These are phyloP conservation scores for Diorhabda carinulata DNA, from an alignment of 1,140 invertebrate genomes.

Conservation along the genomic window DNA sequence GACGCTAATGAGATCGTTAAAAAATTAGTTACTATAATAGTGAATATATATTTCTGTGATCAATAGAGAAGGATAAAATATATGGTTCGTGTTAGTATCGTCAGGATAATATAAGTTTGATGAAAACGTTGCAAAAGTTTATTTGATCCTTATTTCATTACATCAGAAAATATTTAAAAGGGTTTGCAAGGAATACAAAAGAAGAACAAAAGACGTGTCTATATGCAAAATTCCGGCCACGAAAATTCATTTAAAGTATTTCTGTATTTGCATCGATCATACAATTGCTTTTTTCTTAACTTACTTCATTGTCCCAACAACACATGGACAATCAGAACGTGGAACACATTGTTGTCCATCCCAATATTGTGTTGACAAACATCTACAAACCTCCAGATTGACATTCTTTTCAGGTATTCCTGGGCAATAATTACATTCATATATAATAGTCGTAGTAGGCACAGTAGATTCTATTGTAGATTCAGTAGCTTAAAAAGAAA, in stretches of 20 bases:
- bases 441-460: slow-evolving; percentile 22
- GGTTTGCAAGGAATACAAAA: too few species aligned
- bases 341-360: slow-evolving; percentile 69
- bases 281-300: slow-evolving; percentile 26
- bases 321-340: slow-evolving; percentile 69
- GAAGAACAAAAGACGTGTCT: too few species aligned
- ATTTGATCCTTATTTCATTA: too few species aligned
- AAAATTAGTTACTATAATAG: too few species aligned
- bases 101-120: too few species aligned
- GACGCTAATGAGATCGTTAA: too few species aligned
- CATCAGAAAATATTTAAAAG: too few species aligned
- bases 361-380: slow-evolving; percentile 53
- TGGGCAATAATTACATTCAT: slow-evolving; percentile 42
- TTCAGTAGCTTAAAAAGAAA: not conserved
- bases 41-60: too few species aligned
- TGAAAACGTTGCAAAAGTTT: too few species aligned
- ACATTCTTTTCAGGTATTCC: slow-evolving; percentile 42
- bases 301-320: slow-evolving; percentile 63
- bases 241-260: not conserved
- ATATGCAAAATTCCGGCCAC: too few species aligned
- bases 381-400: slow-evolving; percentile 47
- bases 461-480: not conserved
- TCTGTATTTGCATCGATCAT: not conserved
- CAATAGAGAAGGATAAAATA: too few species aligned
- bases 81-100: too few species aligned